phyloP scores from a whole-genome alignment of 2,888 invertebrate species.

The Argyra leucocephala region DNA sequence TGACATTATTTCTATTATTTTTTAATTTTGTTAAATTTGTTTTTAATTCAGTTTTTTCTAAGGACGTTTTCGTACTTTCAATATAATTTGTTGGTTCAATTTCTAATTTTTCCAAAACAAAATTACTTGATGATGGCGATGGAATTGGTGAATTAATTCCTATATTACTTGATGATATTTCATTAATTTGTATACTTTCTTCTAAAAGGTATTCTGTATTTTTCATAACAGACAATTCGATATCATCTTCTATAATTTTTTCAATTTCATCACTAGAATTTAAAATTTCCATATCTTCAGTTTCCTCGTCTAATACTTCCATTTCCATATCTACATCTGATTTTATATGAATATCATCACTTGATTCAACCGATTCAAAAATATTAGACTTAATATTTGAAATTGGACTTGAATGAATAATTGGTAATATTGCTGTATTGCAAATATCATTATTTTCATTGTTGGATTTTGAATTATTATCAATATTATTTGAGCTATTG shows the following conservation, averaged over 20 bases:
- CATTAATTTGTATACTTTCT: slow-evolving; percentile 54
- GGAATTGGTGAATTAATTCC: slow-evolving; percentile 27
- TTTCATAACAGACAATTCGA: background rate
- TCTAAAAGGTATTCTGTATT: slow-evolving; percentile 27
- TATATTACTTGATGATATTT: slow-evolving; percentile 55
- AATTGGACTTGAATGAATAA: background rate
- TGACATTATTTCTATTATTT: background rate
- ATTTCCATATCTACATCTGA: background rate
- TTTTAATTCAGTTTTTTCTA: background rate
- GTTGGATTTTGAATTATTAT: background rate
- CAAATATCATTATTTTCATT: background rate
- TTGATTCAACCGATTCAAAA: background rate
- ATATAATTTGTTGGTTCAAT: slow-evolving; percentile 25
- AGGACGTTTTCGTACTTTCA: slow-evolving; percentile 5
- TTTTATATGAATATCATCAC: background rate
- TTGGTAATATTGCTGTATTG: background rate
- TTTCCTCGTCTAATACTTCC: background rate
- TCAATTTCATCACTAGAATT: background rate
- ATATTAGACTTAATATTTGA: background rate
- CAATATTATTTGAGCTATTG: background rate
- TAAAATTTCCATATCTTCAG: background rate
- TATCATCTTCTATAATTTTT: background rate
- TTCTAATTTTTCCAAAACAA: background rate
- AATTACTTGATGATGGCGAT: slow-evolving; percentile 26
- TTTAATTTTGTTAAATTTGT: background rate